Evolutionary conservation across 2,888 invertebrate genomes (phyloP), one percentile per base, ranked within the genome.

Genomic region (Emmelina monodactyla): DNA sequence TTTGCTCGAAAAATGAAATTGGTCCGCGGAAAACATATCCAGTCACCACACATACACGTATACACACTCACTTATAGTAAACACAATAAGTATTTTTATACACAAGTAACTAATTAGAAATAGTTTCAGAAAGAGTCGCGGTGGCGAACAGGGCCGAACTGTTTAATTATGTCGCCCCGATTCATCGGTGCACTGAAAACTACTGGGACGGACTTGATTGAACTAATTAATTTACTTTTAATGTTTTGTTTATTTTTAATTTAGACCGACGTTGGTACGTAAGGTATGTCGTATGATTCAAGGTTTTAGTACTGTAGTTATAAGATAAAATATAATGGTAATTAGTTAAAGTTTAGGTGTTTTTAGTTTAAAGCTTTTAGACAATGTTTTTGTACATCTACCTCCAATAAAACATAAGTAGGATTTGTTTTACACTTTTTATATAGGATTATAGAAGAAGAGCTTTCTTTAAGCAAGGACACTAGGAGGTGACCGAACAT

Each of bases 111-210:
- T 19, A 19, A 6, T 5, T 19, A 5, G 19, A 19, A 19, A 19
- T 19, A 62, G 55, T 63, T 61, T 61, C 55, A 62, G 62, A 64
- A 57, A 65, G 57, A 58, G 55, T 55, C 59, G 46, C 42, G 50
- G 58, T 53, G 61, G 55, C 50, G 58, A 66, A 53, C 69, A 65
- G 70, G 62, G 66, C 65, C 66, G 64, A 68, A 73, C 70, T 70
- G 68, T 66, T 72, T 76, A 72, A 78, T 78, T 76, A 73, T 75
- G 62, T 61, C 63, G 65, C 62, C 69, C 71, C 72, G 73, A 75
- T 75, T 75, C 76, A 75, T 78, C 76, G 78, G 70, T 69, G 64
- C 65, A 66, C 53, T 59, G 54, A 47, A 45, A 43, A 42, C 46
- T 47, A 29, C 78, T 78, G 78, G 66, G 76, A 46, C 65, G 76